These are phyloP conservation scores for human (Homo sapiens) DNA, from an alignment of 2,113 vertebrate genomes.

Conservation along the genomic window GRCh38 chr5:64146501-64147000, in stretches of 20 bases:
- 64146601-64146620: conserved; percentile 21
- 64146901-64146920: background rate
- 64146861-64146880: background rate
- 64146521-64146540: background rate
- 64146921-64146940: background rate
- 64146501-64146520: background rate
- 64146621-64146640: background rate
- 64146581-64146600: background rate
- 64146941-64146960: background rate
- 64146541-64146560: background rate
- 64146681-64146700: background rate
- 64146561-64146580: background rate
- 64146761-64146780: background rate
- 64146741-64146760: background rate
- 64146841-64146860: background rate
- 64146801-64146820: background rate
- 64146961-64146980: background rate
- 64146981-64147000: background rate
- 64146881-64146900: background rate
- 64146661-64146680: background rate
- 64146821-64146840: background rate
- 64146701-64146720: background rate
- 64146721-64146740: background rate
- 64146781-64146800: background rate
- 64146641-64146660: background rate